Evolutionary conservation across 1,140 invertebrate species (phyloP), one percentile per base, ranked within the genome.

Genomic region (Asobara japonica): DNA sequence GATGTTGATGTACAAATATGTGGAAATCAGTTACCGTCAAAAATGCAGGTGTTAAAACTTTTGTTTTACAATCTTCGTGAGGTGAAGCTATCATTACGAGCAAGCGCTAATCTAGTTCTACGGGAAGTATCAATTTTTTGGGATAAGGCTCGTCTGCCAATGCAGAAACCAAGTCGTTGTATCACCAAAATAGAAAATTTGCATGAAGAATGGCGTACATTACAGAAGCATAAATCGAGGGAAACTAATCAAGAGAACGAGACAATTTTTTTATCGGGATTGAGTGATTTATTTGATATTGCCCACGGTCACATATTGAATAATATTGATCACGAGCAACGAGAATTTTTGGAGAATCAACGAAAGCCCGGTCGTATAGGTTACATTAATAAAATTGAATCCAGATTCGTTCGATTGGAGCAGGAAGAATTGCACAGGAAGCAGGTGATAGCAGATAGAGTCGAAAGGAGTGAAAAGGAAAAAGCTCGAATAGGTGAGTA

Each of bases 11-110:
- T 67, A 48, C 67, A 76, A 74, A 78, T 76, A 36, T 13, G 30
- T 22, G 73, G 77, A 27, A 76, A 78, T 66, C 66, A 76, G 70
- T 71, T 78, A 33, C 76, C 71, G 20, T 75, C 74, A 18, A 72
- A 71, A 36, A 56, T 67, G 69, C 76, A 77, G 69, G 74, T 70
- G 27, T 45, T 75, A 36, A 73, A 75, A 72, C 38, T 75, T 62
- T 74, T 77, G 25, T 74, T 75, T 70, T 74, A 69, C 65, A 71
- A 77, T 69, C 60, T 69, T 13, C 68, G 71, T 18, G 27, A 62
- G 30, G 31, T 77, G n/a, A 77, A 73, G 18, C 36, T 68, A 27
- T 65, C 30, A 36, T 27, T 77, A 56, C 74, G 72, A 25, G 71
- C 69, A 61, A 74, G 76, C 72, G 65, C 71, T 33, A 18, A 51